These are phyloP conservation scores for Melierax canorus DNA, from an alignment of 2,113 vertebrate species.

Conservation along the genomic window DNA sequence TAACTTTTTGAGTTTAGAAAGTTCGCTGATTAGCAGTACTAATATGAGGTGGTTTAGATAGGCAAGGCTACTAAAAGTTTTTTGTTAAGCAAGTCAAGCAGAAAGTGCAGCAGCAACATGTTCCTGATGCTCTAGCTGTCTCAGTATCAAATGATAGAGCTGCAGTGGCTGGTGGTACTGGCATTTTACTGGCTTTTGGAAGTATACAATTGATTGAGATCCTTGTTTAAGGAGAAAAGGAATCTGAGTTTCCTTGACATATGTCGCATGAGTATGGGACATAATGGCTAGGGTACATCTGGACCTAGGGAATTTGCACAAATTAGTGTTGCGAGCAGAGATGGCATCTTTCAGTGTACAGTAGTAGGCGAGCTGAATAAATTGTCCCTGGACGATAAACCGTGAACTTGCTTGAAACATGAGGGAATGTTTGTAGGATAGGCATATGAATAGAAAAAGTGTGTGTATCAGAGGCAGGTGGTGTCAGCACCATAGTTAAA, in stretches of 20 bases:
- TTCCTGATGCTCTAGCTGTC: not conserved
- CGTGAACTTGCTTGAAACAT: not conserved
- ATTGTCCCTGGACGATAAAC: not conserved
- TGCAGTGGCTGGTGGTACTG: not conserved
- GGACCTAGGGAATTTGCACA: not conserved
- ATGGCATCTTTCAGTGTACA: not conserved
- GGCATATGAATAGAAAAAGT: accelerated
- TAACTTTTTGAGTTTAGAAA: not conserved
- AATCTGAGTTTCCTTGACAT: not conserved
- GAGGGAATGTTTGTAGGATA: not conserved
- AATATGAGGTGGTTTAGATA: not conserved
- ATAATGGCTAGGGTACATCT: not conserved
- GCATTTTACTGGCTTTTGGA: not conserved
- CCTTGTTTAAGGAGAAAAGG: not conserved
- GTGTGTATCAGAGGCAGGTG: not conserved
- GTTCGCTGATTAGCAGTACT: not conserved
- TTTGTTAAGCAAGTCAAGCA: not conserved
- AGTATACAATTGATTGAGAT: not conserved
- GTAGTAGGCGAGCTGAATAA: not conserved
- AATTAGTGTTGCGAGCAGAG: not conserved
- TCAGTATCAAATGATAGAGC: not conserved
- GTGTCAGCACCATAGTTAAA: not conserved
- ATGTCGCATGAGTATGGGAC: too few relatives aligned
- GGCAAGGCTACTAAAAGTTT: too few relatives aligned
- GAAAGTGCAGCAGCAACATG: not conserved